Evolutionary conservation across 2,113 vertebrate species (phyloP), one percentile per base, ranked within the genome.

Genomic region (Coptodon rendalli): DNA sequence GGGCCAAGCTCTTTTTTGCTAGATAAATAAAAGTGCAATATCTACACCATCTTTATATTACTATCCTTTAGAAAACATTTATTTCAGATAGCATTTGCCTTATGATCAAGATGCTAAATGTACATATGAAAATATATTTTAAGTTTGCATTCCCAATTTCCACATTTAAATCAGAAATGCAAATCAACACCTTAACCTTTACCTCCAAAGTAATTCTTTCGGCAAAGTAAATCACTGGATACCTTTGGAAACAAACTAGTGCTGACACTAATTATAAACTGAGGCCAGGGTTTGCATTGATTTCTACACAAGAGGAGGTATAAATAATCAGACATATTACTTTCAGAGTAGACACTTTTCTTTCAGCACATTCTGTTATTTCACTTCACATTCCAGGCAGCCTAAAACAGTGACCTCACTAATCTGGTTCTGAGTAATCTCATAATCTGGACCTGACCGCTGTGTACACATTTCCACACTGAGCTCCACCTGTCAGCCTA

Each of bases 391-490:
- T 82, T 87, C 45, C 80, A 86, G 9, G 43, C 14, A 80, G 83
- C 68, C 86, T 57, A 88, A 88, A 87, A 84, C 22, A 40, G 57
- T 19, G 27, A 86, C 87, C 54, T 83, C 68, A 80, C 81, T 92
- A 93, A 95, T 94, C 92, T 90, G 82, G 59, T 86, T 61, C 57
- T 9, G 76, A 80, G 48, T 93, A 92, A 95, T 92, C 93, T 90
- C 84, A 88, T 95, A 93, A 95, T 92, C 91, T 91, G 86, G 71
- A 68, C 34, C 81, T 89, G 89, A 83, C 68, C 3, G 2, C 86
- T 82, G 83, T 17, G 12, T 5, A 68, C 61, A 54, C 80, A 87
- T 87, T 86, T 82, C 78, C 84, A 71, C 50, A 82, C 43, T 68
- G 83, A 80, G 57, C 86, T 82, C 89, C 53, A 87, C 93, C 84